Percentiles rank a stretch among this genome's conserved stretches.
phyloP scores from a whole-genome alignment of 2,888 invertebrate species.

The Drosophila sordidapex region DNA sequence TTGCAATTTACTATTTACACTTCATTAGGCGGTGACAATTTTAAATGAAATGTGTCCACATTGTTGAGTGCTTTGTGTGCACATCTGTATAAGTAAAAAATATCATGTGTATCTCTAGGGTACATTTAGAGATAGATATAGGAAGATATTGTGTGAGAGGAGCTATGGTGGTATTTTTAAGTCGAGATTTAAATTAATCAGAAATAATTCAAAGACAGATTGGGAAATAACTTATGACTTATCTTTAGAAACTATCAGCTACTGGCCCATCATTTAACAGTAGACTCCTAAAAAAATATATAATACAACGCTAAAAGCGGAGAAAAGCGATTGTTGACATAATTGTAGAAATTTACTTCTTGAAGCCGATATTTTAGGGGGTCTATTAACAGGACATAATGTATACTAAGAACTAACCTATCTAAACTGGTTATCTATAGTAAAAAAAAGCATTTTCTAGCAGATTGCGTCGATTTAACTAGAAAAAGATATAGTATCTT shows the following conservation, averaged over 20 bases:
- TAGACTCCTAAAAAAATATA: too few relatives aligned
- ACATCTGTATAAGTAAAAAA: slow-evolving; percentile 15
- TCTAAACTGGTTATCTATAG: neutral
- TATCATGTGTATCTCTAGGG: slow-evolving; percentile 5
- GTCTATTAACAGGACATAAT: neutral
- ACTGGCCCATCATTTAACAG: too few relatives aligned
- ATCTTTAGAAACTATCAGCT: too few relatives aligned
- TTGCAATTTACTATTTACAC: slow-evolving; percentile 80
- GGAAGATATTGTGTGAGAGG: neutral
- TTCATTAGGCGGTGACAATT: slow-evolving; percentile 78
- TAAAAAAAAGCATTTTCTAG: neutral
- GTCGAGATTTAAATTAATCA: neutral
- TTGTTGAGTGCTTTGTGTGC: slow-evolving; percentile 57
- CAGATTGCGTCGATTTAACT: neutral
- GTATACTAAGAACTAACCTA: neutral
- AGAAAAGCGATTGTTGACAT: neutral
- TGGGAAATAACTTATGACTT: slow-evolving; percentile 43
- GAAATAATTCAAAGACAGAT: slow-evolving; percentile 21
- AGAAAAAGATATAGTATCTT: neutral
- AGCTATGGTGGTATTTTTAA: too few relatives aligned
- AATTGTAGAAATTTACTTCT: slow-evolving; percentile 4
- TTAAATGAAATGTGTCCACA: slow-evolving; percentile 80
- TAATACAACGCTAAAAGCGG: too few relatives aligned
- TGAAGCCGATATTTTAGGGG: neutral
- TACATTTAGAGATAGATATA: neutral